phyloP scores from a whole-genome alignment of 2,888 invertebrate species.

The Drosophila monieri region DNA sequence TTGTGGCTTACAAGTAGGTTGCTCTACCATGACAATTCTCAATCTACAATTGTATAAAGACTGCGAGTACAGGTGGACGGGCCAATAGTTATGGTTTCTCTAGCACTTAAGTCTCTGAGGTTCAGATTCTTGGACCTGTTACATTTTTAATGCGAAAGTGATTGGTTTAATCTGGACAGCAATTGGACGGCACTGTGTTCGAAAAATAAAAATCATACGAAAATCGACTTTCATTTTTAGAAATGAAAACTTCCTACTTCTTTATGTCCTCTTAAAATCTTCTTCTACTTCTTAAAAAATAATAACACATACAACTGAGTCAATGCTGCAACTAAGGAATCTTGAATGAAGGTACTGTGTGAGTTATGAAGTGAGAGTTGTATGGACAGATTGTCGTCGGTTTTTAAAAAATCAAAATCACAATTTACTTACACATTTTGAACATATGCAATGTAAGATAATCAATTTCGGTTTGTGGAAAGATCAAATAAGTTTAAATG shows the following conservation, averaged over 20 bases:
- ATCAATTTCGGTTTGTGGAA: conserved; percentile 58
- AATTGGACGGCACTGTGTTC: neutral
- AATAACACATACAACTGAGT: neutral
- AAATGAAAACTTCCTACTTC: neutral
- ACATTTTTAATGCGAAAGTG: neutral
- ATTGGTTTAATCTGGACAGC: neutral
- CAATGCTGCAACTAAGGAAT: neutral
- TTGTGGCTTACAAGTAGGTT: neutral
- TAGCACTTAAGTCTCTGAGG: neutral
- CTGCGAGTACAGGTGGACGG: neutral
- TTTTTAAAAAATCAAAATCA: conserved; percentile 30
- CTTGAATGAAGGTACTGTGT: conserved; percentile 1
- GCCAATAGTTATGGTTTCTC: neutral
- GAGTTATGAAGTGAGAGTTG: conserved; percentile 9
- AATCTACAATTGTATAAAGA: neutral
- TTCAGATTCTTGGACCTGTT: neutral
- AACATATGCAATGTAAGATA: conserved; percentile 65
- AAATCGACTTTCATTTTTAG: neutral
- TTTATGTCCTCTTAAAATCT: neutral
- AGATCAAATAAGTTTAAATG: conserved; percentile 63
- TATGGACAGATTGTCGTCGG: conserved; percentile 19
- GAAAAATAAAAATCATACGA: neutral
- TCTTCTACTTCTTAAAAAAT: neutral
- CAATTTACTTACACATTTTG: conserved; percentile 79
- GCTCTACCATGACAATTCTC: neutral